Evolutionary conservation across 2,797 vertebrate genomes (phyloP), one percentile per base, ranked within the genome.

Genomic region (Carduelis carduelis): DNA sequence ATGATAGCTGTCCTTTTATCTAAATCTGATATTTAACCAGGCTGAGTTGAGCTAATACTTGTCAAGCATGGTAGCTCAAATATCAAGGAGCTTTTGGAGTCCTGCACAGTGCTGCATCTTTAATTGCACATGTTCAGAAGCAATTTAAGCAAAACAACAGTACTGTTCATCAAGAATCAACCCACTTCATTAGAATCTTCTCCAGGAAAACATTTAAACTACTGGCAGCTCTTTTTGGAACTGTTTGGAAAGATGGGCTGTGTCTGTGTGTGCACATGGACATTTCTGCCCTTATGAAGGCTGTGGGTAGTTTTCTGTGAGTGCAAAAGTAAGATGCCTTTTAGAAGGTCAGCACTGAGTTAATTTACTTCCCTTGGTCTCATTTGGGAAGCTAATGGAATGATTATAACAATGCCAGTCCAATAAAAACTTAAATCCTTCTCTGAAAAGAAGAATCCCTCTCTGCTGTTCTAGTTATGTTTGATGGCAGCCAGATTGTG

Each of bases 261-360:
- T 3, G 6, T 23, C 5, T 32, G 7, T 56, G 17, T 35, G 14
- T 19, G 5, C 12, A 14, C 12, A 6, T 0, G 1, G 8, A 19
- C 2, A 2, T 87, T 52, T 60, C 6, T 83, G n/a, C 30, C 27
- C 8, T 91, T 7, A 1, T 12, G 27, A 14, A 4, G 30, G 3
- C n/a, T 63, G 11, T 23, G 30, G 27, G 44, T 14, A 12, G 35
- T 4, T 69, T 84, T 49, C 26, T 65, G 3, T 32, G 41, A n/a
- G 22, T 10, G 27, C 21, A 22, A 6, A 87, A 41, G 12, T 1
- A 21, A 52, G 57, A 11, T 22, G 6, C 8, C 41, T 47, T 72
- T n/a, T 50, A 21, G 20, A 65, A 70, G 23, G 47, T 88, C 43
- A 56, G 8, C 30, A 23, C 2, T 35, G 47, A n/a, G 47, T 57